Base-by-base conservation (phyloP, 2,797 vertebrate genomes). In the Enoplosus armatus region DNA sequence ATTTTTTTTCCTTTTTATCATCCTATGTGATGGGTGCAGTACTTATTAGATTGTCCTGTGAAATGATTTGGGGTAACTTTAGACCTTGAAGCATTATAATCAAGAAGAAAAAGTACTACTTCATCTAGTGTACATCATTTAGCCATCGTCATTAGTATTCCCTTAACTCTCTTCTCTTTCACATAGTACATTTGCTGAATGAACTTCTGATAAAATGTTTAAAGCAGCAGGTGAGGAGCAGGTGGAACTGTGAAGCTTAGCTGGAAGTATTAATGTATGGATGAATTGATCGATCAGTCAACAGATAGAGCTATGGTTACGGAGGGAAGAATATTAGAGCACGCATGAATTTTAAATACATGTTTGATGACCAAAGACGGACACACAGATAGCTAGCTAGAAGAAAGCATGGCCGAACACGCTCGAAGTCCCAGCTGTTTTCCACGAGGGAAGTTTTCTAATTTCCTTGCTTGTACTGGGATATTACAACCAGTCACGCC, bases 401-500 rank as follows among this genome's bases (percentile, higher is more conserved):
- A 68, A 63, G 48, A 85, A 68, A 76, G 61, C 24, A 54, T 18
- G 70, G 60, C 62, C 31, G 31, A 81, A 81, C 18, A 50, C 75
- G 76, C 76, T 77, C 58, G 43, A 64, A 81, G 83, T 86, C 91
- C 78, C 87, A 87, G 85, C 82, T 89, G 85, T 87, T 93, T 91
- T 92, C 85, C 88, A 88, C 65, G 31, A 79, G 89, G 89, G 92
- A 93, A 89, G 84, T 90, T 94, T 94, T 92, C 84, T 92, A 90
- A 94, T 94, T 92, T 93, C 77, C 83, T 78, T 65, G 76, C 90
- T 89, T 90, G 90, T 90, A 85, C 87, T 80, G 82, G 87, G 88
- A 90, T 92, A 94, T 94, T 93, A 92, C 66, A 71, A 87, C 84
- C 79, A 69, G 93, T 93, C 92, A 94, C 79, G 85, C 92, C 84